Evolutionary conservation across 2,888 invertebrate genomes (phyloP), one percentile per base, ranked within the genome.

Genomic region (Drosophila melanosoma): DNA sequence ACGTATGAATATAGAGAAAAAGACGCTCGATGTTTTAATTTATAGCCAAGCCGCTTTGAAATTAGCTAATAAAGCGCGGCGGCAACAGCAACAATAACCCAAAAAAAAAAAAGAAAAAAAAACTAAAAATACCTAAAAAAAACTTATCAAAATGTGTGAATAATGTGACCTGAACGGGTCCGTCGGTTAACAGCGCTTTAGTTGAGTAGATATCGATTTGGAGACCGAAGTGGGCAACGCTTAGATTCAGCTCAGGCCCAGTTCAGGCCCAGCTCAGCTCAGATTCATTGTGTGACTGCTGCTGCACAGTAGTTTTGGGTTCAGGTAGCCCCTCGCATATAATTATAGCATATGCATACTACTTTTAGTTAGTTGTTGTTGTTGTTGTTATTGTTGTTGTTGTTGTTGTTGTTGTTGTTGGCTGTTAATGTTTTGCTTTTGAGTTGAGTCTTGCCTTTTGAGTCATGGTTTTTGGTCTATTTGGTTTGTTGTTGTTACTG

Each of bases 31-130:
- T 87, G 75, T 87, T 86, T 77, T 89, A 86, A 86, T 86, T 86
- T 89, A 89, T 86, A 77, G 79, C 88, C 86, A 60, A 70, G 76
- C 83, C 90, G 90, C 86, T 83, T 89, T 83, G 88, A 90, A 89
- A 85, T 89, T 89, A 89, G 84, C 80, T 84, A 82, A 81, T 81
- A 81, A 81, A 82, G 80, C 70, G 76, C 79, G 74, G 69, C 73
- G 65, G 60, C 73, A 36, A 51, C 61, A 61, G 54, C 61, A 70
- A 64, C 69, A 77, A 74, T 26, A 53, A 26, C 63, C 49, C 17
- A 49, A n/a, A 10, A 29, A 51, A 8, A 57, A 20, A 29, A 23
- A 54, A 56, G 32, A 58, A 53, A 20, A 29, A 57, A 36, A 45
- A 62, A 42, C 29, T 61, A n/a, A 35, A 42, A 52, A 20, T 33